Conservation (phyloP, 2,888 invertebrate genomes). For the Eudasyphora cyanicolor region DNA sequence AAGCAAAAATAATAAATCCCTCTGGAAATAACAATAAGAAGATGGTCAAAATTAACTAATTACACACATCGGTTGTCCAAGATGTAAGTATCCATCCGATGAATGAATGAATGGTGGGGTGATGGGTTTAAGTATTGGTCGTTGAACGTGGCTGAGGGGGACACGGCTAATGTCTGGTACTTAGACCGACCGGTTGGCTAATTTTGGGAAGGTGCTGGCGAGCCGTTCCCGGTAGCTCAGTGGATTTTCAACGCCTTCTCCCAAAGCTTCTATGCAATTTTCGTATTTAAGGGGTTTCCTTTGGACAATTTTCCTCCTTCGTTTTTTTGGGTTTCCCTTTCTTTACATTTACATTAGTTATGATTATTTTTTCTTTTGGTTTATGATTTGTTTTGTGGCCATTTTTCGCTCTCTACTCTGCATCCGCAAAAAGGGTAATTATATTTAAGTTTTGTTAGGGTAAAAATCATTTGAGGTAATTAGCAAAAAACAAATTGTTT, state of each 20-base stretch:
- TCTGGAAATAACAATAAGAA: neutral
- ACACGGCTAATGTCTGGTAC: conserved; percentile 10
- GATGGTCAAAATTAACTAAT: conserved; percentile 45
- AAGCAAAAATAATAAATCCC: conserved; percentile 17
- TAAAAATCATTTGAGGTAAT: conserved; percentile 18
- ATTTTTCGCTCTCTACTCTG: neutral
- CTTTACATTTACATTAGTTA: conserved; percentile 21
- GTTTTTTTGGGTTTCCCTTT: neutral
- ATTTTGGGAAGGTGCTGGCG: neutral
- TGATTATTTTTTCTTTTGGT: neutral
- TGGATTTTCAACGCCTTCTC: conserved; percentile 62
- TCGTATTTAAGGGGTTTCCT: conserved; percentile 13
- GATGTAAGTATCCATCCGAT: neutral
- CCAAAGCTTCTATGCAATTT: conserved; percentile 30
- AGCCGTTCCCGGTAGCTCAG: conserved; percentile 32
- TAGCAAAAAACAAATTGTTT: conserved; percentile 28
- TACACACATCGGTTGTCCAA: conserved; percentile 55
- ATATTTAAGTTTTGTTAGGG: conserved; percentile 26
- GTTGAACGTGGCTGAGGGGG: neutral
- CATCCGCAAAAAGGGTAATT: conserved; percentile 21
- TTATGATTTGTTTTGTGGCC: neutral
- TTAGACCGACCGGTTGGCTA: neutral
- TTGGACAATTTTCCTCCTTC: neutral
- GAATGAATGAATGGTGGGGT: neutral
- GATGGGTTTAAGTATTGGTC: neutral